These are phyloP conservation scores for Zaprionus taronus DNA, from an alignment of 1,140 invertebrate genomes.

Conservation along the genomic window DNA sequence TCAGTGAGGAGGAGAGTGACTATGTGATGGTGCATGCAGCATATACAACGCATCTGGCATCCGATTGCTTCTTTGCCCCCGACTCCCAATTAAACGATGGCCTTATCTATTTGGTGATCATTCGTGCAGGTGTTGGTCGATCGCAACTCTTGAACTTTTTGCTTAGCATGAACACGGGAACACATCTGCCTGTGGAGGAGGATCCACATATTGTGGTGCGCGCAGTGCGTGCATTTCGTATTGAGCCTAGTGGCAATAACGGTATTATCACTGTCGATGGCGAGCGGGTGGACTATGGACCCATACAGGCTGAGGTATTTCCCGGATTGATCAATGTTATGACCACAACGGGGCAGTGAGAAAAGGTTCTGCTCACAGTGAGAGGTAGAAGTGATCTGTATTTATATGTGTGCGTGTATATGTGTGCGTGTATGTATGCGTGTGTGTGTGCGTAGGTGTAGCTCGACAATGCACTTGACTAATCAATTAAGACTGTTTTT, in stretches of 20 bases:
- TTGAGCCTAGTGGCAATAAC: slow-evolving; percentile 89
- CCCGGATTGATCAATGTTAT: slow-evolving; percentile 91
- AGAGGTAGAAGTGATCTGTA: not conserved
- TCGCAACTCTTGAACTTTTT: slow-evolving; percentile 91
- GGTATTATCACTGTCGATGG: slow-evolving; percentile 96
- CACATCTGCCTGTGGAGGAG: slow-evolving; percentile 87
- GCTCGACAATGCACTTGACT: slow-evolving; percentile 33
- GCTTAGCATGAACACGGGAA: slow-evolving; percentile 90
- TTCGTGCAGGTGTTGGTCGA: slow-evolving; percentile 90
- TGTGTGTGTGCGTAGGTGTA: not conserved
- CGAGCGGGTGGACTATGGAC: slow-evolving; percentile 93
- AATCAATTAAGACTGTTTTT: slow-evolving; percentile 32
- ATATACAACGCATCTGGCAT: slow-evolving; percentile 94
- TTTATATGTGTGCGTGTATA: not conserved
- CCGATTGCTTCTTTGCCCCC: slow-evolving; percentile 94
- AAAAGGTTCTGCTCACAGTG: not conserved
- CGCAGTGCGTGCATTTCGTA: slow-evolving; percentile 93
- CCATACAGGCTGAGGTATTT: slow-evolving; percentile 94
- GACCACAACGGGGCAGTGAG: slow-evolving; percentile 83
- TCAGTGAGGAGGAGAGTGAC: slow-evolving; percentile 91
- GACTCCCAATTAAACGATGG: slow-evolving; percentile 94
- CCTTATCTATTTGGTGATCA: slow-evolving; percentile 94
- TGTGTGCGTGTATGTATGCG: not conserved
- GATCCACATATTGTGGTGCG: slow-evolving; percentile 88
- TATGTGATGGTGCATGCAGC: slow-evolving; percentile 95